phyloP scores from a whole-genome alignment of 2,888 invertebrate species.

The Sphecodes monilicornis region DNA sequence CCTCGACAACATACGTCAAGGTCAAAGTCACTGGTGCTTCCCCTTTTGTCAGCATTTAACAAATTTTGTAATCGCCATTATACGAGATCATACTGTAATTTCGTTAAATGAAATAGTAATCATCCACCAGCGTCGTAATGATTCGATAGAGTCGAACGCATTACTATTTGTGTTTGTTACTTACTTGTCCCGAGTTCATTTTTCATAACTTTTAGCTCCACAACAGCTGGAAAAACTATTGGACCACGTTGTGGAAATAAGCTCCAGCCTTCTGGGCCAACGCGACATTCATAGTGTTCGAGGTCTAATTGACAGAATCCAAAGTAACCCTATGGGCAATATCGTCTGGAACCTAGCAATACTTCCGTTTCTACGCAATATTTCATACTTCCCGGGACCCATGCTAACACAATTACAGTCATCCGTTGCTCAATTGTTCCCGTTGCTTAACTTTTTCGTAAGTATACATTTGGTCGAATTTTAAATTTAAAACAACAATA shows the following conservation, averaged over 20 bases:
- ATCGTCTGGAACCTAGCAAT: neutral
- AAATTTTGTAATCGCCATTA: no score
- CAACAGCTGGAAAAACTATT: neutral
- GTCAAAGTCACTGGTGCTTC: no score
- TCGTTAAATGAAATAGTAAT: no score
- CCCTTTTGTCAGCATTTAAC: no score
- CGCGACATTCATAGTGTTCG: rapidly evolving
- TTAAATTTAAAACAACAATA: no score
- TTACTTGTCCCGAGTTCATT: neutral
- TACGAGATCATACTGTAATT: no score
- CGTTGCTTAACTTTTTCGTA: neutral
- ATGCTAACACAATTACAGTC: rapidly evolving
- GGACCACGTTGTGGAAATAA: neutral
- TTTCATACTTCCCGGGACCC: neutral
- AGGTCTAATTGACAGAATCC: neutral
- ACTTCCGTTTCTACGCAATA: neutral
- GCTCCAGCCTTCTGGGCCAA: rapidly evolving
- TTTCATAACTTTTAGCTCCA: rapidly evolving
- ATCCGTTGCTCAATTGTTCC: rapidly evolving
- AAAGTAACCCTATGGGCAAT: neutral
- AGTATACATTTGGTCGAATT: neutral
- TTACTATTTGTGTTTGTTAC: neutral
- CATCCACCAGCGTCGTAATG: neutral
- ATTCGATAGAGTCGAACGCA: neutral
- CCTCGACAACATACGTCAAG: no score